Percentiles rank a stretch among this genome's conserved stretches.
Evolutionary conservation across 2,888 invertebrate species (phyloP).

Genomic region (Eilema sororculum): DNA sequence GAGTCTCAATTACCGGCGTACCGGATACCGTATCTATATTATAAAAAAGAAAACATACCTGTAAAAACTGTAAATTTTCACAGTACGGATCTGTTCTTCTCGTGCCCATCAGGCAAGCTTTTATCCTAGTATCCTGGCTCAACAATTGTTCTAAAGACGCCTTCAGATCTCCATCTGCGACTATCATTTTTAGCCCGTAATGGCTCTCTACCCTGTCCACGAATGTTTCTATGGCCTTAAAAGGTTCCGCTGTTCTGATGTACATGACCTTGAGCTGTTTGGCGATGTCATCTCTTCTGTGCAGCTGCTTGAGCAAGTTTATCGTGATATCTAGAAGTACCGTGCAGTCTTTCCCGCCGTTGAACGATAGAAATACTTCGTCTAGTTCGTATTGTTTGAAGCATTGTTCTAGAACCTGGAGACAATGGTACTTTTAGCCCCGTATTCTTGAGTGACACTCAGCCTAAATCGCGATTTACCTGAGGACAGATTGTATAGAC

Average conservation of each 20-base stretch:
- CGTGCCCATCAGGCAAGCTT: slow-evolving; percentile 97
- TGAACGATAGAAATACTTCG: slow-evolving; percentile 96
- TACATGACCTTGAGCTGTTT: slow-evolving; percentile 91
- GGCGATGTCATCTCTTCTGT: slow-evolving; percentile 66
- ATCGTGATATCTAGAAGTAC: slow-evolving; percentile 89
- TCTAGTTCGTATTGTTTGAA: slow-evolving; percentile 89
- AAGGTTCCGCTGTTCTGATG: slow-evolving; percentile 92
- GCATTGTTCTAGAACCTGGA: slow-evolving; percentile 88
- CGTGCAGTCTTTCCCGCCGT: slow-evolving; percentile 99
- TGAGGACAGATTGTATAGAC: too few relatives aligned
- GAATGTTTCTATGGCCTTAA: slow-evolving; percentile 95
- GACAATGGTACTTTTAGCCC: neutral
- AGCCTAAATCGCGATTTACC: too few relatives aligned
- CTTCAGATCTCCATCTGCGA: slow-evolving; percentile 91
- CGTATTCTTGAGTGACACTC: too few relatives aligned
- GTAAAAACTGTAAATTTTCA: slow-evolving; percentile 88
- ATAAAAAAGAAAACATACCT: slow-evolving; percentile 83
- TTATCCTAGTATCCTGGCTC: slow-evolving; percentile 86
- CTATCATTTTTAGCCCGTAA: slow-evolving; percentile 92
- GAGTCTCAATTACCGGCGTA: too few relatives aligned
- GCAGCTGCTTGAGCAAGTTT: slow-evolving; percentile 65
- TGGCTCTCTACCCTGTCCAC: slow-evolving; percentile 90
- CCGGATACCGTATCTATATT: neutral
- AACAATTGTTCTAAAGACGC: slow-evolving; percentile 89
- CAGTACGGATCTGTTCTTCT: slow-evolving; percentile 95